Percentiles rank a stretch among this genome's conserved stretches.
phyloP scores from a whole-genome alignment of 1,140 invertebrate species.

The Macrobrachium nipponense region DNA sequence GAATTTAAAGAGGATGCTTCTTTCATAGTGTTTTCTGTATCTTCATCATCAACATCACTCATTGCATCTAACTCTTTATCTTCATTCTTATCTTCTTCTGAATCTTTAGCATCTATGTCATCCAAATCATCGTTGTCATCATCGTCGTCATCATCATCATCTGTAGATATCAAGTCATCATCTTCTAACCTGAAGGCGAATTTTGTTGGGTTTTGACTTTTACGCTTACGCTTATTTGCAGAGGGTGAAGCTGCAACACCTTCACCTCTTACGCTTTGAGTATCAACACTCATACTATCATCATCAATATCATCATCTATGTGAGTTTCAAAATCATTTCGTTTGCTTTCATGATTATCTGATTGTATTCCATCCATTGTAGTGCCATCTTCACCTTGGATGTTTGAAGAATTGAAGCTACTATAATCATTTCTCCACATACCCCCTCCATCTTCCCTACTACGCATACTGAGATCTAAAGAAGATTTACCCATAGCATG shows the following conservation, averaged over 20 bases:
- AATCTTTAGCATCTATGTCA: conserved; percentile 74
- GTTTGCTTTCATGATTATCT: conserved; percentile 57
- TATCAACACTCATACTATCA: conserved; percentile 73
- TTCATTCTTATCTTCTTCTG: conserved; percentile 64
- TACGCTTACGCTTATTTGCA: conserved; percentile 81
- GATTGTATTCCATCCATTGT: conserved; percentile 18
- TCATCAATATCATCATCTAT: conserved; percentile 72
- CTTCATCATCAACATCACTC: conserved; percentile 75
- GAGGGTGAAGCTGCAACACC: conserved; percentile 67
- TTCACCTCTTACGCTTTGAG: conserved; percentile 72
- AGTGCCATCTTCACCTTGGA: conserved; percentile 9
- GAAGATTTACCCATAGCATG: conserved; percentile 72
- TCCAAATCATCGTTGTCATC: conserved; percentile 71
- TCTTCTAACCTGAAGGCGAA: conserved; percentile 74
- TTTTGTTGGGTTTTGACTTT: conserved; percentile 90
- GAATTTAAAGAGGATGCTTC: conserved; percentile 55
- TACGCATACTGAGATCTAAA: conserved; percentile 72
- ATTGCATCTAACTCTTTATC: conserved; percentile 70
- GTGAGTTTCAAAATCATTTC: conserved; percentile 75
- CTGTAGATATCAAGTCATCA: conserved; percentile 75
- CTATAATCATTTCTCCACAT: conserved; percentile 62
- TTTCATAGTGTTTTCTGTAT: conserved; percentile 75
- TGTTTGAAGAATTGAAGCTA: conserved; percentile 3
- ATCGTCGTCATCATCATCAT: conserved; percentile 70
- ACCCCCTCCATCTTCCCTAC: conserved; percentile 68